Evolutionary conservation across 2,113 vertebrate species (phyloP), one percentile per base, ranked within the genome.

Genomic region (Procavia capensis): DNA sequence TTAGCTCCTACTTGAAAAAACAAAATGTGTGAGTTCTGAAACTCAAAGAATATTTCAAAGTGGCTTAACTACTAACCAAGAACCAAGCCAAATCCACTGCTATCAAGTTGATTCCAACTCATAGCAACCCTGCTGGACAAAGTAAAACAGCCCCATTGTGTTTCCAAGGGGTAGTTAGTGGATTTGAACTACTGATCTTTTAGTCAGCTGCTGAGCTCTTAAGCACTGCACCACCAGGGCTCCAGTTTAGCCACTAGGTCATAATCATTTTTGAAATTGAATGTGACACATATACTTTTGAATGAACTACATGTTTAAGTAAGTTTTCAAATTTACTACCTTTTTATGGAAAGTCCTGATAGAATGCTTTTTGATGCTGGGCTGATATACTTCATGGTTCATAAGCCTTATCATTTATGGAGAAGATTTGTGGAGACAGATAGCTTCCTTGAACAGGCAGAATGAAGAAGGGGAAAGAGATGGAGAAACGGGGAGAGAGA

Each of bases 301-400:
- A 92, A 64, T 66, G 66, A 54, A 39, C 13, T 66, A 24, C 54
- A 20, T 6, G 11, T 95, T 76, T 16, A 43, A 41, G n/a, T 14
- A 2, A 16, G 59, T 95, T 86, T 95, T 50, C 93, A 96, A 88
- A 84, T 63, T 54, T 20, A 75, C 27, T 84, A 43, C 34, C 31
- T n/a, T 84, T 61, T 74, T 63, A 31, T 22, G 29, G 47, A 84
- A 74, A 63, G 22, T 25, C 41, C 34, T 63, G 24, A 39, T 22
- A 31, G 25, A 29, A 63, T 11, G 47, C 36, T 47, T 75, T 47
- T 27, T 72, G 79, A 34, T 5, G 6, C 19, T 10, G 36, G 24
- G 20, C 3, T 25, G 81, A 29, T 43, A 61, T 84, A 63, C 16
- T 84, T 84, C 14, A 22, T 84, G 39, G 17, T 74, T 13, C 25